These are phyloP conservation scores for Phrynocephalus vlangalii DNA, from an alignment of 2,797 vertebrate genomes.

Conservation along the genomic window DNA sequence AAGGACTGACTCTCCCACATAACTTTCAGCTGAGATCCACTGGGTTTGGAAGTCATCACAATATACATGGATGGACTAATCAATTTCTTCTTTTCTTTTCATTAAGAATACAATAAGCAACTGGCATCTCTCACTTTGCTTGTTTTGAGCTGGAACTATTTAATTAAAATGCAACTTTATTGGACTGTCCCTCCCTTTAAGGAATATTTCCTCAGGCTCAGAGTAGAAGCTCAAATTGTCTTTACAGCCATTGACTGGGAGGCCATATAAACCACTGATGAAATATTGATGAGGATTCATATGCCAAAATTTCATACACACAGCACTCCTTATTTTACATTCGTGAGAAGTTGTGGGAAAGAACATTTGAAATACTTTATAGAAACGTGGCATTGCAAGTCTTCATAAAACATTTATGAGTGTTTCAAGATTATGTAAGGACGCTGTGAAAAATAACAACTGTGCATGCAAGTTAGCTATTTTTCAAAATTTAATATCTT, in stretches of 20 bases:
- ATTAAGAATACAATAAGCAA: neutral
- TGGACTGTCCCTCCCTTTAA: neutral
- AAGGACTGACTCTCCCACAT: neutral
- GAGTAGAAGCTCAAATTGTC: slow-evolving; percentile 44
- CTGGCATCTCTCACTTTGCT: neutral
- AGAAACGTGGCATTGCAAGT: slow-evolving; percentile 41
- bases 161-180: slow-evolving; percentile 27
- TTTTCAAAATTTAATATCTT: slow-evolving; percentile 58
- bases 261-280: slow-evolving; percentile 6
- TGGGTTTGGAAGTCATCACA: neutral
- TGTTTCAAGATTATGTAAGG: slow-evolving; percentile 42
- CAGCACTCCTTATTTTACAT: slow-evolving; percentile 51
- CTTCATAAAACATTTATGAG: slow-evolving; percentile 58
- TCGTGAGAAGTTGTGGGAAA: slow-evolving; percentile 46
- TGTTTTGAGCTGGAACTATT: neutral
- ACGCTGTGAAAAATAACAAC: slow-evolving; percentile 48
- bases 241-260: slow-evolving; percentile 41
- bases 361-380: slow-evolving; percentile 45
- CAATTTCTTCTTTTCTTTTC: neutral
- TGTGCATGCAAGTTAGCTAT: slow-evolving; percentile 16
- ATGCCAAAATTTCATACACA: slow-evolving; percentile 25
- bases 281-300: slow-evolving; percentile 44
- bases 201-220: slow-evolving; percentile 32
- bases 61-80: neutral
- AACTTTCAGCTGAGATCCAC: too few relatives aligned